Evolutionary conservation across 2,113 vertebrate species (phyloP).

Genomic region (Spermophilus dauricus): DNA sequence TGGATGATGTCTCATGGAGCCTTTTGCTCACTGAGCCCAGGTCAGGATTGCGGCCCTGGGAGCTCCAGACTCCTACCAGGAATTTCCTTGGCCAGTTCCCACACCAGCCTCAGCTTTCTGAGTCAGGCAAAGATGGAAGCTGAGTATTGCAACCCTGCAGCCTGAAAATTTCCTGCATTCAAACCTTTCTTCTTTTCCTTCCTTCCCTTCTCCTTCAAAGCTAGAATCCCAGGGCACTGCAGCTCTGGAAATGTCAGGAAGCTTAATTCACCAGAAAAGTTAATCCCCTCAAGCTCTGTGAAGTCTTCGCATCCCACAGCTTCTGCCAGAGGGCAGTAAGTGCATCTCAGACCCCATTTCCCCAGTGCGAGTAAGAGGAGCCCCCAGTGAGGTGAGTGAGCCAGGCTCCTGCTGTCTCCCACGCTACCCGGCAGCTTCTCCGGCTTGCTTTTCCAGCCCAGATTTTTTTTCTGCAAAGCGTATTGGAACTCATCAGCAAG

Average conservation of each 20-base stretch:
- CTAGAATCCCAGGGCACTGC: constrained; percentile 56
- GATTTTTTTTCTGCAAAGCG: constrained; percentile 38
- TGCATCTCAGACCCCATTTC: not conserved
- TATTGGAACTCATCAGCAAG: constrained; percentile 32
- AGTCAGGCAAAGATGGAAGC: not conserved
- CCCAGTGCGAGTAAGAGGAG: not conserved
- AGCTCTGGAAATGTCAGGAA: constrained; percentile 32
- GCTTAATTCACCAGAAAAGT: constrained; percentile 72
- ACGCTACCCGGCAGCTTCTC: not conserved
- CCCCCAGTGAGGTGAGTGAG: not conserved
- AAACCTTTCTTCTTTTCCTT: constrained; percentile 9
- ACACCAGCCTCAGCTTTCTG: not conserved
- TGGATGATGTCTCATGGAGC: not conserved
- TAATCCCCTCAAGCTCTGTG: constrained; percentile 1
- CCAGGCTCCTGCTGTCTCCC: not conserved
- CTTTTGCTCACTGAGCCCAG: not conserved
- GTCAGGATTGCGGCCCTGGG: not conserved
- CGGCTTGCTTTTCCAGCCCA: constrained; percentile 22
- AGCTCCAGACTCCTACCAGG: not conserved
- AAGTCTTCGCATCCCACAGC: not conserved
- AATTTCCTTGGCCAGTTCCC: not conserved
- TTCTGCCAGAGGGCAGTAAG: not conserved
- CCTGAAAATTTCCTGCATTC: not conserved
- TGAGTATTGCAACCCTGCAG: not conserved
- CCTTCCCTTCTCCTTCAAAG: constrained; percentile 33